phyloP scores from a whole-genome alignment of 2,888 invertebrate species.

The Willowsia nigromaculata region DNA sequence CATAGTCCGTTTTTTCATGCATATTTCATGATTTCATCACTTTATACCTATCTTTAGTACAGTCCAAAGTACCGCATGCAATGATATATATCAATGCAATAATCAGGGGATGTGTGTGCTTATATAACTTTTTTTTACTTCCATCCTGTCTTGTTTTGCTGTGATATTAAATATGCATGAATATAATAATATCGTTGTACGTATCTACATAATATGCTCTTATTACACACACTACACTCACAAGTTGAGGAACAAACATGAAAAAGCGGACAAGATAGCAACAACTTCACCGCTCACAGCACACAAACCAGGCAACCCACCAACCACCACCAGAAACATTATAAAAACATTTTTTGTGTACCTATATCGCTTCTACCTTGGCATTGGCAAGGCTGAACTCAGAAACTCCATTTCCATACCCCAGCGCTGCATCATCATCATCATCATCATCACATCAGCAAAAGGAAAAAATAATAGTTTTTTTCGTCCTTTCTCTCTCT shows the following conservation, averaged over 20 bases:
- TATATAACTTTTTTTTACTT: constrained; percentile 50
- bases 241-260: constrained; percentile 28
- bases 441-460: background rate
- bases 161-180: constrained; percentile 41
- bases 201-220: too few relatives aligned
- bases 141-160: constrained; percentile 55
- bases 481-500: background rate
- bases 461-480: constrained; percentile 16
- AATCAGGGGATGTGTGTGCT: constrained; percentile 53
- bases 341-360: constrained; percentile 19
- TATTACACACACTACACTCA: too few relatives aligned
- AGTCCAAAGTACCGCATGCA: constrained; percentile 31
- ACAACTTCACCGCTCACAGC: constrained; percentile 17
- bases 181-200: constrained; percentile 48
- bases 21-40: constrained; percentile 56
- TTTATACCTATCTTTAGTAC: background rate
- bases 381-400: constrained; percentile 74
- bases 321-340: background rate
- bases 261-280: constrained; percentile 1
- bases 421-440: constrained; percentile 26
- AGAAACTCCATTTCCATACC: constrained; percentile 55
- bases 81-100: constrained; percentile 57
- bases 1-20: constrained; percentile 31
- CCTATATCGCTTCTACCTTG: constrained; percentile 64
- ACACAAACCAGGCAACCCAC: constrained; percentile 26